Conservation (phyloP, 2,888 invertebrate genomes). For the Cryptophagus acutangulus region DNA sequence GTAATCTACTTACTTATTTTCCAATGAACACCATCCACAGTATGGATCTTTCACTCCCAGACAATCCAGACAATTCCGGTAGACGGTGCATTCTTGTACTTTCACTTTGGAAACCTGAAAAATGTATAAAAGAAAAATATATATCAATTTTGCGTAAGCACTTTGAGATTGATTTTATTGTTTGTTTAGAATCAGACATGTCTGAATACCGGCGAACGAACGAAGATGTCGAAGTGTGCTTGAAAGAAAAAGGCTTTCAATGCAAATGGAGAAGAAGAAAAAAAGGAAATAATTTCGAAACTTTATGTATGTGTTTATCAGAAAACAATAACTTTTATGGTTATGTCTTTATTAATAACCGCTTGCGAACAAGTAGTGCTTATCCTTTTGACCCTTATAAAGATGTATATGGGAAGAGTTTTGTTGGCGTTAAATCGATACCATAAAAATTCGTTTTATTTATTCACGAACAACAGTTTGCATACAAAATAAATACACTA, state of each 20-base stretch:
- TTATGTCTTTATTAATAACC: conserved; percentile 1
- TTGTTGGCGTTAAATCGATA: conserved; percentile 1
- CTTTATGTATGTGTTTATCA: conserved; percentile 1
- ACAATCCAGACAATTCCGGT: conserved; percentile 86
- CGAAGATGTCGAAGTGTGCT: no score
- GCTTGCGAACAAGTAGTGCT: not conserved
- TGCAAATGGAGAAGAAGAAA: no score
- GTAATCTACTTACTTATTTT: conserved; percentile 79
- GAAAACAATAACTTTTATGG: conserved; percentile 1
- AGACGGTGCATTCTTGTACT: conserved; percentile 89
- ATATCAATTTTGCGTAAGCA: no score
- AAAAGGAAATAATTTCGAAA: no score
- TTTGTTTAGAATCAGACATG: no score
- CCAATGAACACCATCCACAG: conserved; percentile 95
- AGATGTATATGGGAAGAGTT: conserved; percentile 1
- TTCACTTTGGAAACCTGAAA: conserved; percentile 77
- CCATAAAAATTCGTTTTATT: not conserved
- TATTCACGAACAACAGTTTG: conserved; percentile 1
- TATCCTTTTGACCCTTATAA: not conserved
- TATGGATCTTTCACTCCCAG: conserved; percentile 93
- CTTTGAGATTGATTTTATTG: no score
- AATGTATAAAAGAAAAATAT: no score
- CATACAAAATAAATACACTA: not conserved
- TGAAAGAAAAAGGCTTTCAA: no score
- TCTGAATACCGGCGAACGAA: no score